Evolutionary conservation across 2,888 invertebrate genomes (phyloP).

Genomic region (Bellardia pandia): DNA sequence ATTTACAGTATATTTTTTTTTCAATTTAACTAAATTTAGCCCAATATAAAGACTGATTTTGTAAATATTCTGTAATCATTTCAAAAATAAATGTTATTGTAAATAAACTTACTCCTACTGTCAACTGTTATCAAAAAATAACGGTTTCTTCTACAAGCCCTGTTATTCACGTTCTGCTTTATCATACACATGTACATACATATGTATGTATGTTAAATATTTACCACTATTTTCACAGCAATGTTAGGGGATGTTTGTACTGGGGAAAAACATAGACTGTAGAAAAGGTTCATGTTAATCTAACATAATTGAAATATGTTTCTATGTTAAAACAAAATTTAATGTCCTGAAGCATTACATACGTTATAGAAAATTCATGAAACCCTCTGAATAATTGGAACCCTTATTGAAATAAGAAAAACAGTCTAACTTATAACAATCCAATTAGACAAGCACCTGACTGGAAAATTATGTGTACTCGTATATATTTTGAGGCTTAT

Average conservation of each 20-base stretch:
- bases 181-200: background rate
- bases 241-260: conserved; percentile 20
- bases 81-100: background rate
- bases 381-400: conserved; percentile 18
- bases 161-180: conserved; percentile 41
- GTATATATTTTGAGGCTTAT: background rate
- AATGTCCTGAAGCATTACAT: background rate
- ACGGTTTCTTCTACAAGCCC: conserved; percentile 11
- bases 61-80: background rate
- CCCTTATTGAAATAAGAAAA: background rate
- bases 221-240: conserved; percentile 57
- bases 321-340: background rate
- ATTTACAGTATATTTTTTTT: no score
- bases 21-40: no score
- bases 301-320: conserved; percentile 28
- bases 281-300: background rate
- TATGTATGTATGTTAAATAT: conserved; percentile 35
- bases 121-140: conserved; percentile 14
- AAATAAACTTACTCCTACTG: background rate
- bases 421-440: background rate
- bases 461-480: background rate
- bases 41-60: no score
- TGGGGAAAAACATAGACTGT: conserved; percentile 40
- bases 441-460: background rate
- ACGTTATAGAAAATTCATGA: conserved; percentile 6